Percentiles rank a stretch among this genome's conserved stretches.
Conservation (phyloP, 2,113 vertebrate genomes). For the Heteronetta atricapilla region DNA sequence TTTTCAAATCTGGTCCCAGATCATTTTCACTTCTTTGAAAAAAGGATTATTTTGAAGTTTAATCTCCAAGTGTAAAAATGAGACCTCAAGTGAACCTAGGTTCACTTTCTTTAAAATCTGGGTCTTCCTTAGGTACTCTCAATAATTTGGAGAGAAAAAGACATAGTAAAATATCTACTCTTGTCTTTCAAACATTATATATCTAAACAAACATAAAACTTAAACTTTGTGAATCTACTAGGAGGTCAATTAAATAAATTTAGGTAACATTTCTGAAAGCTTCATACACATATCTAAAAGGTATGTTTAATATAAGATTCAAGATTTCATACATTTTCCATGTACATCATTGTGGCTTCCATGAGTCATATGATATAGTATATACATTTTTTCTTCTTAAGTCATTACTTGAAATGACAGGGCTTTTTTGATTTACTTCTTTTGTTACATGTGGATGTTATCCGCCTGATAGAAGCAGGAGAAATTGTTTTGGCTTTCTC, state of each 20-base stretch:
- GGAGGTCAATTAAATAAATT: neutral
- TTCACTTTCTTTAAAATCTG: neutral
- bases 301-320: neutral
- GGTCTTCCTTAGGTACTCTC: neutral
- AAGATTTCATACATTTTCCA: neutral
- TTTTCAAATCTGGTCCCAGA: neutral
- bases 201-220: neutral
- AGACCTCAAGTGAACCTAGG: neutral
- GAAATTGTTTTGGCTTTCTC: slow-evolving; percentile 37
- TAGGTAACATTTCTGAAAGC: neutral
- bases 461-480: slow-evolving; percentile 18
- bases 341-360: fast-evolving
- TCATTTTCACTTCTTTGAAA: neutral
- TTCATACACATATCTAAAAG: neutral
- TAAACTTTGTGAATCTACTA: neutral
- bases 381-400: neutral
- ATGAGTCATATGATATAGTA: neutral
- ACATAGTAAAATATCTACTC: neutral
- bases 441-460: slow-evolving; percentile 8
- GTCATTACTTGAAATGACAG: neutral
- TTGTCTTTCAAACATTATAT: neutral
- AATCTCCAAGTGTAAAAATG: neutral
- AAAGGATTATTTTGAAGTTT: neutral
- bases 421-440: slow-evolving; percentile 17
- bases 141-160: neutral